Evolutionary conservation across 2,797 vertebrate genomes (phyloP).

Genomic region (Petrocephalus schoutedeni): DNA sequence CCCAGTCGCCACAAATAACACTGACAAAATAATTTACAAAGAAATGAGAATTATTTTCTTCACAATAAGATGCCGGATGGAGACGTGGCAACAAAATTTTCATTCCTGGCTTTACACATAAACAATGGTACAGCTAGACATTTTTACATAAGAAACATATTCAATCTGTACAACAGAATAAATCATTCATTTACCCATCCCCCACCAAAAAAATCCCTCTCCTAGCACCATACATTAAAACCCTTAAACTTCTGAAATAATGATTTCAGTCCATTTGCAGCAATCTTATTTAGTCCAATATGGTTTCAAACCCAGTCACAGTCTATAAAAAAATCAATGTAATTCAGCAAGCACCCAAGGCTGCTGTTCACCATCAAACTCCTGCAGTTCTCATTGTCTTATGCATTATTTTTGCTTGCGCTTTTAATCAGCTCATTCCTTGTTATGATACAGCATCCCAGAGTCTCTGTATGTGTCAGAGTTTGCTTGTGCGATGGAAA

Average conservation of each 20-base stretch:
- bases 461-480: neutral
- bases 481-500: neutral
- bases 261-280: slow-evolving; percentile 45
- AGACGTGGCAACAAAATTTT: slow-evolving; percentile 61
- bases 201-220: neutral
- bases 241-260: slow-evolving; percentile 27
- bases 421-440: slow-evolving; percentile 30
- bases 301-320: slow-evolving; percentile 41
- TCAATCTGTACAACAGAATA: slow-evolving; percentile 68
- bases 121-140: slow-evolving; percentile 58
- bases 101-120: slow-evolving; percentile 46
- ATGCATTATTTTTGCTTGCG: slow-evolving; percentile 26
- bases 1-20: slow-evolving; percentile 28
- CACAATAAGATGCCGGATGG: slow-evolving; percentile 36
- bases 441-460: slow-evolving; percentile 45
- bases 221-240: slow-evolving; percentile 26
- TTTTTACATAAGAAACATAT: slow-evolving; percentile 54
- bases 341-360: slow-evolving; percentile 50
- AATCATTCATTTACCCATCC: slow-evolving; percentile 54
- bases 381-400: slow-evolving; percentile 28
- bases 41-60: slow-evolving; percentile 20
- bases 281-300: slow-evolving; percentile 41
- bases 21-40: slow-evolving; percentile 8
- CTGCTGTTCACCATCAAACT: slow-evolving; percentile 15
- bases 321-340: slow-evolving; percentile 53